Percentiles rank a stretch among this genome's conserved stretches.
Evolutionary conservation across 2,113 vertebrate species (phyloP).

Genomic region (cat (Felis catus)): F.catus_Fca126_mat1.0 CM031423.1:63142501-63143000

Average conservation of each 20-base stretch:
- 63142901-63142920: not conserved
- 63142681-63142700: not conserved
- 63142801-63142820: not conserved
- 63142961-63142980: not conserved
- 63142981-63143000: not conserved
- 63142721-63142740: not conserved
- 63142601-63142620: not conserved
- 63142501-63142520: too few relatives aligned
- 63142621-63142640: not conserved
- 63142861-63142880: not conserved
- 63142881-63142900: not conserved
- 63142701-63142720: not conserved
- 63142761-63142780: not conserved
- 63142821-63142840: not conserved
- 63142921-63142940: not conserved
- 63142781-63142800: not conserved
- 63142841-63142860: not conserved
- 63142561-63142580: not conserved
- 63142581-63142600: not conserved
- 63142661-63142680: rapidly evolving
- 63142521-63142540: not conserved
- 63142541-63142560: not conserved
- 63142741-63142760: not conserved
- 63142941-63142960: not conserved
- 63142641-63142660: not conserved